Conservation (phyloP, 1,140 invertebrate species). For the Drosophila guanche region DNA sequence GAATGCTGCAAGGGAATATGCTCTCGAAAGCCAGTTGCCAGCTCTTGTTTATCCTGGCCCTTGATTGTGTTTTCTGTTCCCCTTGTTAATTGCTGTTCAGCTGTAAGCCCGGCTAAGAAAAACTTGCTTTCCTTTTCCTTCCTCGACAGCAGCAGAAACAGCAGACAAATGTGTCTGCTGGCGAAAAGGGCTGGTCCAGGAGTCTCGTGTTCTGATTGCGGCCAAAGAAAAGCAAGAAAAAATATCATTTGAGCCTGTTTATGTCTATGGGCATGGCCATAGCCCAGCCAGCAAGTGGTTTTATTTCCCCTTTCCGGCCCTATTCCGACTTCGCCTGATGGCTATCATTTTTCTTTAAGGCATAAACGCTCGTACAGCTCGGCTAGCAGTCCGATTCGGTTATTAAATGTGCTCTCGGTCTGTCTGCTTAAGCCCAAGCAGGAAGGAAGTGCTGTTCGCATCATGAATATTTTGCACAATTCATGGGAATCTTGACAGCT, state of each 20-base stretch:
- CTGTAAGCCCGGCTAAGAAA: slow-evolving; percentile 14
- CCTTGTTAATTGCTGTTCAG: slow-evolving; percentile 56
- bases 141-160: neutral
- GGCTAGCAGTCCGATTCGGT: neutral
- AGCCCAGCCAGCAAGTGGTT: slow-evolving; percentile 20
- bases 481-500: slow-evolving; percentile 3
- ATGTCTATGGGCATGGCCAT: neutral
- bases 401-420: neutral
- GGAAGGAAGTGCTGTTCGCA: neutral
- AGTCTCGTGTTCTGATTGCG: slow-evolving; percentile 27
- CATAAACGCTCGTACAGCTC: neutral
- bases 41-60: too few species aligned
- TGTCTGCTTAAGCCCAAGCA: neutral
- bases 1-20: too few species aligned
- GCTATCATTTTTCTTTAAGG: slow-evolving; percentile 17
- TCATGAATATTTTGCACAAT: slow-evolving; percentile 2
- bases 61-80: slow-evolving; percentile 40
- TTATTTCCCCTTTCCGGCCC: slow-evolving; percentile 11
- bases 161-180: neutral
- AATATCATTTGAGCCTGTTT: slow-evolving; percentile 37
- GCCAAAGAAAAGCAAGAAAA: slow-evolving; percentile 3
- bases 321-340: slow-evolving; percentile 21
- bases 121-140: neutral
- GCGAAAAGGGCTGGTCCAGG: slow-evolving; percentile 5
- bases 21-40: too few species aligned